phyloP scores from a whole-genome alignment of 2,888 invertebrate genomes.

The Ectobius pallidus region DNA sequence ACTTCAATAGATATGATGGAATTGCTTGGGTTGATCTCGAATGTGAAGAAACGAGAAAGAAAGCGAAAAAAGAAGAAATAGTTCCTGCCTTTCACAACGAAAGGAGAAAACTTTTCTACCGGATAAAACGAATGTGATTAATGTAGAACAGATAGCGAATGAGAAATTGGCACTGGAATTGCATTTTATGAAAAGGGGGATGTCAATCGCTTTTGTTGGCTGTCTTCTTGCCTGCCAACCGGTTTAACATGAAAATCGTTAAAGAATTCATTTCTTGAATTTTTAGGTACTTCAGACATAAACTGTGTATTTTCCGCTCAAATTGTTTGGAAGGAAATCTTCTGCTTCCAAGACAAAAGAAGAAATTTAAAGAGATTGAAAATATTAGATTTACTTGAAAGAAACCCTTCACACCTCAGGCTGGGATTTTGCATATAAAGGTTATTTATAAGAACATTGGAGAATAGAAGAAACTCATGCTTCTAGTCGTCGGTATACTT shows the following conservation, averaged over 20 bases:
- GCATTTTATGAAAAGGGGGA: constrained; percentile 17
- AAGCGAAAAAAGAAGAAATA: background rate
- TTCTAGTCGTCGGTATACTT: no score
- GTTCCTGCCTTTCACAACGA: background rate
- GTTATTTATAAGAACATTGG: no score
- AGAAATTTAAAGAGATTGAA: no score
- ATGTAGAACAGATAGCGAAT: constrained; percentile 14
- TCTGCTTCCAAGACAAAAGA: no score
- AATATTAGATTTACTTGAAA: no score
- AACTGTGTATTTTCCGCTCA: background rate
- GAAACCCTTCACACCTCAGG: no score
- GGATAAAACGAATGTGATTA: constrained; percentile 26
- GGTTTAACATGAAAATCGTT: background rate
- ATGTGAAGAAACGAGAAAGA: background rate
- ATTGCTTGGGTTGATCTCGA: background rate
- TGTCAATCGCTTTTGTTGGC: background rate
- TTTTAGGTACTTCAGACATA: background rate
- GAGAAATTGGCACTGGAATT: constrained; percentile 19
- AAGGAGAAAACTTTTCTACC: background rate
- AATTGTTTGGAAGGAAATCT: no score
- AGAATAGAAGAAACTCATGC: no score
- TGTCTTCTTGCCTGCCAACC: background rate
- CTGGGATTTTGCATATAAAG: no score
- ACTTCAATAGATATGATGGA: background rate
- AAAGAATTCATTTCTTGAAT: no score